Percentiles rank a stretch among this genome's conserved stretches.
Evolutionary conservation across 1,140 invertebrate species (phyloP).

Genomic region (Zaprionus gabonicus): DNA sequence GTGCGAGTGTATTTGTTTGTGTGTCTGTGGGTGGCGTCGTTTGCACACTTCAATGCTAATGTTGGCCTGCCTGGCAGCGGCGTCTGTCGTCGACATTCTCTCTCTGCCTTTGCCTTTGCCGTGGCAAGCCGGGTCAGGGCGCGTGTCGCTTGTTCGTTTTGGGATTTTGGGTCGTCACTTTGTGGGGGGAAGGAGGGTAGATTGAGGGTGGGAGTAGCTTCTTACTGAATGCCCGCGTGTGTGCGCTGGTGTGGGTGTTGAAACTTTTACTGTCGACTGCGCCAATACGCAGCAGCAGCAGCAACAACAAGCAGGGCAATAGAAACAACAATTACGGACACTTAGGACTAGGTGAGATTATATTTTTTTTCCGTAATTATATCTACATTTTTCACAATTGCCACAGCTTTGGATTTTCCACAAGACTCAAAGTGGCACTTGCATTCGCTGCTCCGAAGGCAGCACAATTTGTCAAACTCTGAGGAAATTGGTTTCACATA

Average conservation of each 20-base stretch:
- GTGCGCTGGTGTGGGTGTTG: constrained; percentile 30
- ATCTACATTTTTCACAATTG: constrained; percentile 16
- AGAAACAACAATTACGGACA: constrained; percentile 45
- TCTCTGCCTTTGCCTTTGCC: constrained; percentile 44
- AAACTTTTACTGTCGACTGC: constrained; percentile 49
- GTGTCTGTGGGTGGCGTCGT: constrained; percentile 76
- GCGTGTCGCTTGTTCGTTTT: constrained; percentile 82
- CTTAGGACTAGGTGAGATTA: constrained; percentile 30
- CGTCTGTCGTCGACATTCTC: constrained; percentile 81
- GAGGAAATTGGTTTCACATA: background rate
- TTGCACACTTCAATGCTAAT: constrained; percentile 84
- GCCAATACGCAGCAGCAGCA: constrained; percentile 26
- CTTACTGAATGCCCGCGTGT: background rate
- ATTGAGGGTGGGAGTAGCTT: constrained; percentile 31
- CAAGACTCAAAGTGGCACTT: background rate
- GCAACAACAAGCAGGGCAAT: constrained; percentile 31
- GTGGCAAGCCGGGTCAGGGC: constrained; percentile 56
- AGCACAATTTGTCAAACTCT: background rate
- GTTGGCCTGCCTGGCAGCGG: constrained; percentile 81
- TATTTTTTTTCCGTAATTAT: constrained; percentile 8
- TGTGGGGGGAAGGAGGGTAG: background rate
- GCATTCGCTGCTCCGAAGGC: constrained; percentile 8
- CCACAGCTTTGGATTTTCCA: constrained; percentile 7
- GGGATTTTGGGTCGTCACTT: constrained; percentile 68
- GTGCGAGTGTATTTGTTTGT: constrained; percentile 33